phyloP scores from a whole-genome alignment of 2,888 invertebrate species.

The Drosophila demipolita region DNA sequence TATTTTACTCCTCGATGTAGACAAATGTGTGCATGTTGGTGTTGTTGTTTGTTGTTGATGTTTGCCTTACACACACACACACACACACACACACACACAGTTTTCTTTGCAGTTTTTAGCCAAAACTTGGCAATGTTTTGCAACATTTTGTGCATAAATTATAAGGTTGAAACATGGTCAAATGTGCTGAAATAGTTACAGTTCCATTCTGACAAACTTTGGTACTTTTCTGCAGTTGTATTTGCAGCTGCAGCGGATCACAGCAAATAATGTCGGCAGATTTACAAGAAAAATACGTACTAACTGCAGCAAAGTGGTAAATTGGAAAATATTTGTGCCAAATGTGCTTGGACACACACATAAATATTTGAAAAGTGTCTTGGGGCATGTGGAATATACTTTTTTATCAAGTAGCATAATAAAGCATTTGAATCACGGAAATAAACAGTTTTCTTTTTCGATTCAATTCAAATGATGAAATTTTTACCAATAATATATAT shows the following conservation, averaged over 20 bases:
- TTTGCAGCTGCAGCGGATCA: constrained; percentile 26
- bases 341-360: not conserved
- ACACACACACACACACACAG: constrained; percentile 24
- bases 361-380: not conserved
- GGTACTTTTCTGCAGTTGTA: constrained; percentile 12
- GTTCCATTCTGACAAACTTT: constrained; percentile 30
- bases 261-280: not conserved
- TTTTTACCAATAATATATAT: not conserved
- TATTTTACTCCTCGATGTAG: constrained; percentile 57
- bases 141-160: constrained; percentile 75
- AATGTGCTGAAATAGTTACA: constrained; percentile 46
- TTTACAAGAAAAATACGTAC: constrained; percentile 2
- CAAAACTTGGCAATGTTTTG: constrained; percentile 74
- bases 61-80: constrained; percentile 32
- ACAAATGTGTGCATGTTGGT: constrained; percentile 17
- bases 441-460: not conserved
- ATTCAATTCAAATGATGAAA: not conserved
- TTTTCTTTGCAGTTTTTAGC: constrained; percentile 61
- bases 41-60: constrained; percentile 26
- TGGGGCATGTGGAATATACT: rapidly evolving
- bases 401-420: not conserved
- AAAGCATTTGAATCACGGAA: not conserved
- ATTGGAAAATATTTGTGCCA: constrained; percentile 1
- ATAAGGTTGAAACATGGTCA: constrained; percentile 57
- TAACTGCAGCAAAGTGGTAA: not conserved